Conservation (phyloP, 2,888 invertebrate genomes). For the Lycophotia porphyrea region DNA sequence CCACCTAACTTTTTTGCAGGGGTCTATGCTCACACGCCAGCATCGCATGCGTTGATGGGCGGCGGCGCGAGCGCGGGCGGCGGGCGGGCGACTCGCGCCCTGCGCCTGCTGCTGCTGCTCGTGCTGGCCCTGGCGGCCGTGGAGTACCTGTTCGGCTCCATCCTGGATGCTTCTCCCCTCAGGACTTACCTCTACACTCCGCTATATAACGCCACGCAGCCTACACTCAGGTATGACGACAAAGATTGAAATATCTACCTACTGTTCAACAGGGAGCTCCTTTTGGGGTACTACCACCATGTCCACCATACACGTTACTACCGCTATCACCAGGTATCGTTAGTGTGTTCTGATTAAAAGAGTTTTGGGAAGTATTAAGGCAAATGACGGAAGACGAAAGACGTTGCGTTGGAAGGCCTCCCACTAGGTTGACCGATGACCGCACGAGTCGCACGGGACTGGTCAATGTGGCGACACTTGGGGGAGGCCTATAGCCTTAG, state of each 20-base stretch:
- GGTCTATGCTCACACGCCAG: slow-evolving; percentile 69
- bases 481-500: no score
- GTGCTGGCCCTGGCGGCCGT: slow-evolving; percentile 92
- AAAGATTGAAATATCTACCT: neutral
- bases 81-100: slow-evolving; percentile 88
- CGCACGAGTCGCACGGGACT: no score
- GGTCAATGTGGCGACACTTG: no score
- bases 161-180: slow-evolving; percentile 90
- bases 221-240: slow-evolving; percentile 75
- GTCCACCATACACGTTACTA: neutral
- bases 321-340: neutral
- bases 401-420: no score
- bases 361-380: neutral
- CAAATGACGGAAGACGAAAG: no score
- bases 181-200: slow-evolving; percentile 88
- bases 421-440: no score
- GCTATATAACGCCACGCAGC: slow-evolving; percentile 83
- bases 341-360: no score
- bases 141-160: slow-evolving; percentile 92
- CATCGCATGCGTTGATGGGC: slow-evolving; percentile 87
- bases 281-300: neutral
- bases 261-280: neutral
- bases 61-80: slow-evolving; percentile 81
- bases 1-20: slow-evolving; percentile 58
- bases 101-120: slow-evolving; percentile 87